Conservation (phyloP, 1,140 invertebrate species). For the Nebria ingens region DNA sequence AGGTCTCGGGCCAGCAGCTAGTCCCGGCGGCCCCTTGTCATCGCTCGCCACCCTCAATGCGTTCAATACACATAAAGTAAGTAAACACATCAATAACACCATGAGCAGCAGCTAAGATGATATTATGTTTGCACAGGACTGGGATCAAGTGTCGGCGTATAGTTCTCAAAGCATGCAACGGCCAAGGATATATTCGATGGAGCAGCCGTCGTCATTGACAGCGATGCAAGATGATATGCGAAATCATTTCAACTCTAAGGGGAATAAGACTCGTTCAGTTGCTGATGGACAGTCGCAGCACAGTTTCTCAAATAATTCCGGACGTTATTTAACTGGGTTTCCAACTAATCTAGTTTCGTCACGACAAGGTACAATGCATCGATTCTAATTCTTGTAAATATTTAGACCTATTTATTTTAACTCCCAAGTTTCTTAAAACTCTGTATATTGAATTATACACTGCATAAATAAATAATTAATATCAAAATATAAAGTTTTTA, state of each 20-base stretch:
- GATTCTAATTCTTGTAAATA: no score
- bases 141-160: conserved; percentile 89
- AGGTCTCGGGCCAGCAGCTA: conserved; percentile 54
- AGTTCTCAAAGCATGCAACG: conserved; percentile 81
- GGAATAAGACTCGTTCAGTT: conserved; percentile 50
- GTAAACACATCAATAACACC: background rate
- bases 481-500: no score
- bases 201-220: conserved; percentile 44
- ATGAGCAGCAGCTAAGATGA: background rate
- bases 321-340: conserved; percentile 58
- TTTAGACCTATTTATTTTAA: no score
- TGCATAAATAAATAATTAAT: no score
- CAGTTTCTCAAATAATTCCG: conserved; percentile 72
- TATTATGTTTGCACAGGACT: conserved; percentile 47
- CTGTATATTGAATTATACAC: no score
- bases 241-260: conserved; percentile 47
- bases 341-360: conserved; percentile 66
- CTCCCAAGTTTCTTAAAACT: no score
- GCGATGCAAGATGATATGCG: conserved; percentile 53
- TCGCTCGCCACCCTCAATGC: conserved; percentile 66
- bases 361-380: conserved; percentile 50
- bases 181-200: conserved; percentile 66
- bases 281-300: conserved; percentile 79
- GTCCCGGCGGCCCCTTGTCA: conserved; percentile 65
- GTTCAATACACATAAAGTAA: conserved; percentile 65